Percentiles rank a stretch among this genome's conserved stretches.
These are phyloP conservation scores for Stenolophus ochropezus DNA, from an alignment of 2,888 invertebrate species.

Conservation along the genomic window DNA sequence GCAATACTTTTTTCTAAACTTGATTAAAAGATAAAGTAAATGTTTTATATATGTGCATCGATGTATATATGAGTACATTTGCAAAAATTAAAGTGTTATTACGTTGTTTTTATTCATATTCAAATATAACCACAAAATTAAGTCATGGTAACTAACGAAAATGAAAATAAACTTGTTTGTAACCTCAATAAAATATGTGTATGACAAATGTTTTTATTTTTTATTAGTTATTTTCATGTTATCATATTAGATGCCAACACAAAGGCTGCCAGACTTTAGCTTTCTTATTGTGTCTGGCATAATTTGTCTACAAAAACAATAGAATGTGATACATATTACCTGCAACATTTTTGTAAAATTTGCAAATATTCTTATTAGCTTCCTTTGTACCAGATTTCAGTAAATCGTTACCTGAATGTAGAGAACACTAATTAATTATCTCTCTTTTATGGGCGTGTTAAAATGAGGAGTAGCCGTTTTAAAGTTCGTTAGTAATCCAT, in stretches of 20 bases:
- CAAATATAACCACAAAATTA: neutral
- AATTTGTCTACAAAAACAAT: neutral
- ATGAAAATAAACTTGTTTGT: neutral
- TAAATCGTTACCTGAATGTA: slow-evolving; percentile 2
- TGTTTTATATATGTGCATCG: too few relatives aligned
- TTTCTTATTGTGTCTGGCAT: neutral
- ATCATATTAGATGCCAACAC: neutral
- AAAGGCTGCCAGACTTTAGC: neutral
- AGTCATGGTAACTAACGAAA: neutral
- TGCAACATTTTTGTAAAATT: neutral
- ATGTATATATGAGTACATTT: too few relatives aligned
- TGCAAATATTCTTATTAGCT: too few relatives aligned
- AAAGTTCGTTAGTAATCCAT: slow-evolving; percentile 26
- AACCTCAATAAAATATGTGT: neutral
- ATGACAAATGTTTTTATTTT: neutral
- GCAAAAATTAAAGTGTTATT: neutral
- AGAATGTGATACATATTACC: neutral
- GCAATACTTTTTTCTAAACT: too few relatives aligned
- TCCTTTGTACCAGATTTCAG: neutral
- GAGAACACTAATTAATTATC: slow-evolving; percentile 32
- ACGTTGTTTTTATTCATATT: too few relatives aligned
- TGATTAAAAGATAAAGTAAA: too few relatives aligned
- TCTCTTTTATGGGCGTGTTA: slow-evolving; percentile 30
- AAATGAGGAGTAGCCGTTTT: slow-evolving; percentile 40
- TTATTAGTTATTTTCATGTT: neutral